Evolutionary conservation across 2,797 vertebrate genomes (phyloP), one percentile per base, ranked within the genome.

Genomic region (Chaetodon trifasciatus): DNA sequence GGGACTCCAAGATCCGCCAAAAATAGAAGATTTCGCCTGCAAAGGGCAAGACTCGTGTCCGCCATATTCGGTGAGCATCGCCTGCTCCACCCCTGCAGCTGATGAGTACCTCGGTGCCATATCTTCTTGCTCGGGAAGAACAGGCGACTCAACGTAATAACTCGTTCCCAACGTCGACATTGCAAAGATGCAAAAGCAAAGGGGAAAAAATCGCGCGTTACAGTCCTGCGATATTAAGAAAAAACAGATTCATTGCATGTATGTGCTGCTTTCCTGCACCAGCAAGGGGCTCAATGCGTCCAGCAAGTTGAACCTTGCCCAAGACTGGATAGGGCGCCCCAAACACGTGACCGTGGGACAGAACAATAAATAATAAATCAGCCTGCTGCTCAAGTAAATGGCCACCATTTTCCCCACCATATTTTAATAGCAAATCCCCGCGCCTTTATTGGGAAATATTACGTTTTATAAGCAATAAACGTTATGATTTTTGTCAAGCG

Each of bases 291-390:
- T 96, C 97, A 96, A 96, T 96, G 96, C 97, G 96, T 96, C 96
- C 97, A 96, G 97, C 96, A 97, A 97, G 95, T 97, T 97, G 97
- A 95, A 97, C 95, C 95, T 95, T 96, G 96, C 94, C 96, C 93
- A 95, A 90, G 90, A 88, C 93, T 95, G 95, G 95, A 98, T 99
- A 98, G 97, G 98, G 95, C 95, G 95, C 89, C 89, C 78, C 81
- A 75, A 92, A 88, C 96, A 97, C 97, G 97, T 99, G 98, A 92
- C 94, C 95, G 92, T 94, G 95, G 94, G 94, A 95, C 97, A 97
- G 97, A 97, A 99, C 97, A 99, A 98, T 98, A 97, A 97, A 97
- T 97, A 97, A 97, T 98, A 98, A 98, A 98, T 98, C 97, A 98
- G 96, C 97, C 96, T 96, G 96, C 96, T 95, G 88, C 96, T 95